These are phyloP conservation scores for Hemithea aestivaria DNA, from an alignment of 2,888 invertebrate genomes.

Conservation along the genomic window DNA sequence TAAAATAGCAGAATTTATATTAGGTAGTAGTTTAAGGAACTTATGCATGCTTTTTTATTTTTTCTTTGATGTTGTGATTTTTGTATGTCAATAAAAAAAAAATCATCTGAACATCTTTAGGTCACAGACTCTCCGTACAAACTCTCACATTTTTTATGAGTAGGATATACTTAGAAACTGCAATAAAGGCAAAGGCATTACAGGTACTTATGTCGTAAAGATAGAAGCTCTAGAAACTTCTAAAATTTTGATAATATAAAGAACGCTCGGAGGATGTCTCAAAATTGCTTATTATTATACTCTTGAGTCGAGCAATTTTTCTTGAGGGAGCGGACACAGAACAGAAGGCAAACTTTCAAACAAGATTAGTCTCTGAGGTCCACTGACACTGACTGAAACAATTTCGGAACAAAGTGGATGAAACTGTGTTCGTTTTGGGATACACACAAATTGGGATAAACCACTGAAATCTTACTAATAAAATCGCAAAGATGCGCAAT, in stretches of 20 bases:
- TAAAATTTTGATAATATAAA: slow-evolving; percentile 7
- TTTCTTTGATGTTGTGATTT: too few relatives aligned
- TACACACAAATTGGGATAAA: too few relatives aligned
- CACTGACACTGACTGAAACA: slow-evolving; percentile 37
- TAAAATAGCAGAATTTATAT: too few relatives aligned
- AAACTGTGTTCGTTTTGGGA: slow-evolving; percentile 26
- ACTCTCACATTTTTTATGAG: too few relatives aligned
- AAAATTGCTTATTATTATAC: slow-evolving; percentile 16
- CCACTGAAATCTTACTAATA: too few relatives aligned
- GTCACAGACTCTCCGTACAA: too few relatives aligned
- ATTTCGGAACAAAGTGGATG: slow-evolving; percentile 38
- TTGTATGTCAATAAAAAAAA: too few relatives aligned
- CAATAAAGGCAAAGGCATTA: slow-evolving; percentile 1
- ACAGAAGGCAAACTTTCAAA: slow-evolving; percentile 34
- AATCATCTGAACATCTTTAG: too few relatives aligned
- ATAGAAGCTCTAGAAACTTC: slow-evolving; percentile 7
- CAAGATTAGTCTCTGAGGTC: slow-evolving; percentile 38
- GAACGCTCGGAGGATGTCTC: slow-evolving; percentile 3
- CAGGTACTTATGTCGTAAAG: slow-evolving; percentile 7
- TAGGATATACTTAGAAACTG: neutral
- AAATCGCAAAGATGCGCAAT: too few relatives aligned
- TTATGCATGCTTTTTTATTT: too few relatives aligned
- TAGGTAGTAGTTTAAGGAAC: too few relatives aligned
- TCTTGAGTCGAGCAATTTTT: slow-evolving; percentile 18
- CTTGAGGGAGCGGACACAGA: slow-evolving; percentile 23